Evolutionary conservation across 37 sponge, comb jelly and placozoan genomes (phyloP).

Genomic region (Oopsacas minuta): DNA sequence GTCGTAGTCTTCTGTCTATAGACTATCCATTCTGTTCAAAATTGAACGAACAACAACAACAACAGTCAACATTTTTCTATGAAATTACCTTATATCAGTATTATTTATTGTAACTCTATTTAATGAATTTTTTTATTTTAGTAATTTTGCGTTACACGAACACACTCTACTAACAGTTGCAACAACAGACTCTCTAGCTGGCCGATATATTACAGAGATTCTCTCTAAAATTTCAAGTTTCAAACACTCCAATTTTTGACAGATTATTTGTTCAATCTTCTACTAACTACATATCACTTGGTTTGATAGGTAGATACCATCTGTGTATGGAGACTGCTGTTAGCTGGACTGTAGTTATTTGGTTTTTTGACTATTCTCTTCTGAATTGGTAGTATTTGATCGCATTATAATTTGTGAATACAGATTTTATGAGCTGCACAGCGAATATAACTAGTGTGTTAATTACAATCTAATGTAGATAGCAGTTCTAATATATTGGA

Average conservation of each 20-base stretch:
- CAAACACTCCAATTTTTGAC: background rate
- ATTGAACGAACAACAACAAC: too few species aligned
- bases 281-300: slow-evolving; percentile 18
- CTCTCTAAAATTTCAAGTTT: background rate
- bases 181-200: background rate
- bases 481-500: too few species aligned
- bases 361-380: slow-evolving; percentile 18
- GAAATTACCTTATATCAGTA: too few species aligned
- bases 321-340: slow-evolving; percentile 1
- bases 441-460: background rate
- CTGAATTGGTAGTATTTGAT: slow-evolving; percentile 16
- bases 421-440: slow-evolving; percentile 16
- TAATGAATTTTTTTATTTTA: background rate
- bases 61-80: too few species aligned
- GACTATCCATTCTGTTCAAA: too few species aligned
- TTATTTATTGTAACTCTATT: too few species aligned
- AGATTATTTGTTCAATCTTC: background rate
- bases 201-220: background rate
- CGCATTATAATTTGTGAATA: slow-evolving; percentile 20
- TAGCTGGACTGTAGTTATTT: slow-evolving; percentile 16
- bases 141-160: background rate
- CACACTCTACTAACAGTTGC: background rate
- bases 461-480: background rate
- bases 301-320: background rate
- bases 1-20: too few species aligned